Percentiles rank a stretch among this genome's conserved stretches.
These are phyloP conservation scores for Neomorphus geoffroyi DNA, from an alignment of 2,797 vertebrate species.

Conservation along the genomic window DNA sequence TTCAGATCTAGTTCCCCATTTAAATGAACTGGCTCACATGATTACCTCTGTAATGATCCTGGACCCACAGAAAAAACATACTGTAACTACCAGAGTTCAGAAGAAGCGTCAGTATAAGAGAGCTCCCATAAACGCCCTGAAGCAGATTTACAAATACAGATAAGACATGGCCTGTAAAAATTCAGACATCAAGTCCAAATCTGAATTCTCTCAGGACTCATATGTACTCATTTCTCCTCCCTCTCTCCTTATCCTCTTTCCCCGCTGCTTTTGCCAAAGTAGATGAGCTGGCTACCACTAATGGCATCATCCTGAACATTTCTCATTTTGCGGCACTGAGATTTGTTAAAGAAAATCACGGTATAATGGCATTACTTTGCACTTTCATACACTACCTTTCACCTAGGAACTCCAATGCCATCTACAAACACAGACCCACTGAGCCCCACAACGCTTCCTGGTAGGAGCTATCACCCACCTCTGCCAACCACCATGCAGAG, in stretches of 20 bases:
- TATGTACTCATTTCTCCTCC: constrained; percentile 21
- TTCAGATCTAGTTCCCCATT: constrained; percentile 19
- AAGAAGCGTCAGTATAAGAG: not conserved
- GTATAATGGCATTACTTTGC: constrained; percentile 42
- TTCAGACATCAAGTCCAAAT: not conserved
- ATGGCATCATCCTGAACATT: constrained; percentile 15
- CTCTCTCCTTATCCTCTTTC: not conserved
- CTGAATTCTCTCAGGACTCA: constrained; percentile 19
- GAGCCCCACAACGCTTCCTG: not conserved
- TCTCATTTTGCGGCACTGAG: not conserved
- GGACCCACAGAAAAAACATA: not conserved
- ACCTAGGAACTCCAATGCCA: not conserved
- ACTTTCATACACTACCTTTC: not conserved
- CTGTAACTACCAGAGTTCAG: not conserved
- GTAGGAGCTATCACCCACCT: not conserved
- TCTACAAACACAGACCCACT: not conserved
- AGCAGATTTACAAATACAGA: constrained; percentile 7
- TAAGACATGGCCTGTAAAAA: constrained; percentile 3
- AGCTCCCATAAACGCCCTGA: not conserved
- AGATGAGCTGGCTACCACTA: constrained; percentile 43
- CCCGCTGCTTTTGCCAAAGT: constrained; percentile 6
- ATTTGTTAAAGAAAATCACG: constrained; percentile 40
- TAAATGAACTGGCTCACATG: not conserved
- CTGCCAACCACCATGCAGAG: not conserved
- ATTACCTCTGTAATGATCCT: constrained; percentile 32